A percentile compares a stretch with the other conserved stretches of the same genome.
phyloP scores from a whole-genome alignment of 2,888 invertebrate genomes.

The Apamea epomidion region DNA sequence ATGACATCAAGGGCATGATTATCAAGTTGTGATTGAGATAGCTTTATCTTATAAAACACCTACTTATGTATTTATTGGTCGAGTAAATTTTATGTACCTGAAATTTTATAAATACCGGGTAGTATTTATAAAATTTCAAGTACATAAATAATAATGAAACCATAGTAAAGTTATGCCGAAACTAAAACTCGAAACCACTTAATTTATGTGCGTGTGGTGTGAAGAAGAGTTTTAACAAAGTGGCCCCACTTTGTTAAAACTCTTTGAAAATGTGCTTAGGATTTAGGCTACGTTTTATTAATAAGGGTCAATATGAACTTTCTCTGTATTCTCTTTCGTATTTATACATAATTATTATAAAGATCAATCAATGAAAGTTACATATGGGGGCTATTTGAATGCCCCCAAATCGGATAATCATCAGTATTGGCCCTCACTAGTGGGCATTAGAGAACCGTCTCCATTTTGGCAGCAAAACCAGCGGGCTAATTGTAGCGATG shows the following conservation, averaged over 20 bases:
- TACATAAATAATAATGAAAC: neutral
- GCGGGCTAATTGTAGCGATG: no score
- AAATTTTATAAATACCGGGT: neutral
- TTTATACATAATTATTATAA: neutral
- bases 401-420: neutral
- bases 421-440: neutral
- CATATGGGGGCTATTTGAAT: neutral
- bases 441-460: neutral
- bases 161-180: neutral
- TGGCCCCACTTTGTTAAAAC: no score
- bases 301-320: neutral
- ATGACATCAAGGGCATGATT: neutral
- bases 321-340: neutral
- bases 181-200: no score
- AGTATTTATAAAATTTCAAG: no score
- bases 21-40: neutral
- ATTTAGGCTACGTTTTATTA: neutral
- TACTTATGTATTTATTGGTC: neutral
- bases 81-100: neutral
- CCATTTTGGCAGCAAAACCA: neutral
- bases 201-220: no score
- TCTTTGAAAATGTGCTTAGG: no score
- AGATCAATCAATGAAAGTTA: neutral
- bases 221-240: no score
- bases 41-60: neutral